Evolutionary conservation across 1,140 invertebrate genomes (phyloP).

Genomic region (Megathymus violae): DNA sequence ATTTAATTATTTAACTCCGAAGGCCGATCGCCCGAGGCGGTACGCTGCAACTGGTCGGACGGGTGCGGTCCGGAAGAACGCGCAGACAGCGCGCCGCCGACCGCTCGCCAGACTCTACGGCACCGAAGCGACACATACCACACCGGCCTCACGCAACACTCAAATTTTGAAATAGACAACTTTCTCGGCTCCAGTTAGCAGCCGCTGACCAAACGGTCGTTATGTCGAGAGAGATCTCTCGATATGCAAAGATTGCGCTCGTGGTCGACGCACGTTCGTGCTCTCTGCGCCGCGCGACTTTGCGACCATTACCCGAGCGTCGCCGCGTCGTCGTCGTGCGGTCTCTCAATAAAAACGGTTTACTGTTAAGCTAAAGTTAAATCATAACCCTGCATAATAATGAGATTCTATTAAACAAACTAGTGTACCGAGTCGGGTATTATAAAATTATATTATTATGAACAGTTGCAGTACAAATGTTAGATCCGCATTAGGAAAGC

Average conservation of each 20-base stretch:
- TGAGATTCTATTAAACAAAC: too few species aligned
- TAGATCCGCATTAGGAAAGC: constrained; percentile 12
- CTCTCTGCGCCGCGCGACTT: constrained; percentile 28
- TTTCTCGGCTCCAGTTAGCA: constrained; percentile 70
- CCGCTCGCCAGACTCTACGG: constrained; percentile 72
- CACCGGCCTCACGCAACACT: constrained; percentile 68
- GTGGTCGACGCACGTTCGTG: constrained; percentile 35
- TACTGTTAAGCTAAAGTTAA: background rate
- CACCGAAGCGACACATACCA: constrained; percentile 77
- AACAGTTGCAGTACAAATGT: constrained; percentile 2
- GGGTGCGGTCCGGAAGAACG: constrained; percentile 76
- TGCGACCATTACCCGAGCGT: constrained; percentile 16
- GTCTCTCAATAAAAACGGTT: constrained; percentile 13
- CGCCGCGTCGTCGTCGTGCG: background rate
- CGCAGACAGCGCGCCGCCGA: constrained; percentile 79
- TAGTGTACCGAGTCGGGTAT: too few species aligned
- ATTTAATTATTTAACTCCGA: constrained; percentile 79
- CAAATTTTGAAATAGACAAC: constrained; percentile 78
- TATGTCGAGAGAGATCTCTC: constrained; percentile 47
- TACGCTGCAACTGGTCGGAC: constrained; percentile 77
- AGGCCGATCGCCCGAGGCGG: constrained; percentile 80
- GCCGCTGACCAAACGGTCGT: constrained; percentile 54
- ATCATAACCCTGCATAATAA: background rate
- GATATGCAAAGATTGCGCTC: constrained; percentile 35
- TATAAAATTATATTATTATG: too few species aligned